Base-by-base conservation (phyloP, 2,888 invertebrate species). In the Lasioglossum leucozonium region DNA sequence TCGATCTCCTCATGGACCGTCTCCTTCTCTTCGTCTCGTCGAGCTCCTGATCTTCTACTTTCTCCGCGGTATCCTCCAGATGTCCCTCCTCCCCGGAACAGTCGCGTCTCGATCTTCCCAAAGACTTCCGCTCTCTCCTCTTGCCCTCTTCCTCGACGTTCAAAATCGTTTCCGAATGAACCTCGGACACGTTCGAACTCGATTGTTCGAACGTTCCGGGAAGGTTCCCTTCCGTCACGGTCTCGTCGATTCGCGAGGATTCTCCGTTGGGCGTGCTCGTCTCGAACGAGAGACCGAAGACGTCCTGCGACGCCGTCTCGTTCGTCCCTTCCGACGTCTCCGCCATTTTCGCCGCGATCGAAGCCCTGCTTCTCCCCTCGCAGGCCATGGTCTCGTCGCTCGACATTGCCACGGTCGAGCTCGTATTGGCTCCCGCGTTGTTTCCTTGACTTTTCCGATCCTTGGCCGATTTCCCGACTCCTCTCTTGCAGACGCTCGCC, bases 1-100 rank as follows among this genome's bases (percentile, higher is more conserved):
- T 6, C 47, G 18, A 18, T 47, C 1, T 47, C 5, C 47, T 16
- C 2, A 2, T 0, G 16, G 47, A 2, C 13, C 26, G 58, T 2
- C 0, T 34, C 6, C 22, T 18, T 18, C 8, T 26, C 55, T 11
- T 58, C 13, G 10, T 26, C 26, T 58, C 26, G 4, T 4, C 26
- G 4, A 26, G 11, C 26, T 26, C 26, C 1, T 4, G 10, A 13
- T 58, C 13, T 1, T 26, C 1, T 4, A 1, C 30, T 16, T 30
- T 2, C 5, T 62, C 62, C 30, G 0, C 30, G 55, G 11, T 58
- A 11, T n/a, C 13, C 0, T 58, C 11, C 55, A 3, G 11, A 30
- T 0, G 1, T 1, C 1, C 1, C 30, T 13, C 18, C 5, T 10
- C 13, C 4, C 13, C 22, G n/a, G 16, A 0, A 16, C 2, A 18